phyloP scores from a whole-genome alignment of 2,888 invertebrate species.

The Melieria picta region DNA sequence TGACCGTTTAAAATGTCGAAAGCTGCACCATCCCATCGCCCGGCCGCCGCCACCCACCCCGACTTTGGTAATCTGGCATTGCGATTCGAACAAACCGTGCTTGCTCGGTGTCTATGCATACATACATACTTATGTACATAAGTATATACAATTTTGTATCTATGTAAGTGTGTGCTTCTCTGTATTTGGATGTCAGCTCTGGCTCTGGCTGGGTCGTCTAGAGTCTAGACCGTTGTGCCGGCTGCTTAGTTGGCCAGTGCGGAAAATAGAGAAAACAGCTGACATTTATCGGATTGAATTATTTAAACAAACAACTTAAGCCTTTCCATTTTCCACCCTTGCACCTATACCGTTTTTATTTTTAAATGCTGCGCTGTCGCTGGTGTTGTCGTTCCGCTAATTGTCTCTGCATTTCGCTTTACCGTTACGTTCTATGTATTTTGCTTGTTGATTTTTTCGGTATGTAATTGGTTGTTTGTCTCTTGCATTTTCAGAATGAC shows the following conservation, averaged over 20 bases:
- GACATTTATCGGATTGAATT: slow-evolving; percentile 29
- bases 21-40: not conserved
- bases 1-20: slow-evolving; percentile 13
- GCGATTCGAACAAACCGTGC: too few relatives aligned
- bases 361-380: not conserved
- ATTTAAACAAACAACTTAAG: slow-evolving; percentile 27
- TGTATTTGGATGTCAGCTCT: not conserved
- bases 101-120: not conserved
- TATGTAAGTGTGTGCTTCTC: not conserved
- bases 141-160: not conserved
- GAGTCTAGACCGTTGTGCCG: not conserved
- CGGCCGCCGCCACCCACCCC: too few relatives aligned
- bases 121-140: not conserved
- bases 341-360: not conserved
- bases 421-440: not conserved
- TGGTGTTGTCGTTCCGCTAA: not conserved
- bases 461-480: not conserved
- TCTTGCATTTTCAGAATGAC: slow-evolving; percentile 72
- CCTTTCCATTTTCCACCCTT: slow-evolving; percentile 1
- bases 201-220: not conserved
- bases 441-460: not conserved
- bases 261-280: slow-evolving; percentile 35
- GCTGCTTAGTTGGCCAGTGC: too few relatives aligned
- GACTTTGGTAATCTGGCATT: too few relatives aligned
- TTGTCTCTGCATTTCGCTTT: not conserved